phyloP scores from a whole-genome alignment of 2,113 vertebrate genomes.

The Seriola dumerili region DNA sequence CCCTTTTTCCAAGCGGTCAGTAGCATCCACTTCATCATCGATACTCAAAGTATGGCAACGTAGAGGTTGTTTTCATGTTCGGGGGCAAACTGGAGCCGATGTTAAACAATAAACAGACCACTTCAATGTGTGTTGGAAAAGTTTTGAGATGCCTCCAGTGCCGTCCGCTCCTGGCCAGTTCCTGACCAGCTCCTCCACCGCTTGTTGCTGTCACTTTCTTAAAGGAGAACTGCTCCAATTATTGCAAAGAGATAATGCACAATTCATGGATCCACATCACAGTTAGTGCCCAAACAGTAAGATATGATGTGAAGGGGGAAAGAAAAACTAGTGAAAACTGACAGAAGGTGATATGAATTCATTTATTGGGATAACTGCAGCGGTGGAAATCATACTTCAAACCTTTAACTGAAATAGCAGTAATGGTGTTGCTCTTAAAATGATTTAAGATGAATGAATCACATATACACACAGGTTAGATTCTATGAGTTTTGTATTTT shows the following conservation, averaged over 20 bases:
- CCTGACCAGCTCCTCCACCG: conserved; percentile 75
- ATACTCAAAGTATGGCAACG: neutral
- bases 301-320: neutral
- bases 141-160: conserved; percentile 70
- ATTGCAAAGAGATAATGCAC: too few relatives aligned
- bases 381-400: neutral
- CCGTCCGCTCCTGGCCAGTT: conserved; percentile 69
- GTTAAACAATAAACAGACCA: neutral
- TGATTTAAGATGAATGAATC: too few relatives aligned
- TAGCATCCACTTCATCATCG: conserved; percentile 25
- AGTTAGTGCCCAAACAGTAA: neutral
- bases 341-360: too few relatives aligned
- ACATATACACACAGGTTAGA: too few relatives aligned
- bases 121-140: conserved; percentile 49
- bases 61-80: neutral
- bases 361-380: neutral
- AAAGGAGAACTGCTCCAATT: conserved; percentile 78
- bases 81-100: too few relatives aligned
- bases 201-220: conserved; percentile 78
- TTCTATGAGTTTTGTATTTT: too few relatives aligned
- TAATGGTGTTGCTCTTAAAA: too few relatives aligned
- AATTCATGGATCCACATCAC: neutral
- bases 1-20: conserved; percentile 17
- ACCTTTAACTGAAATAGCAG: too few relatives aligned
- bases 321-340: too few relatives aligned